Evolutionary conservation across 30 jellyfish, hydroid and myxozoan species (phyloP).

Genomic region (Aurelia sp.): DNA sequence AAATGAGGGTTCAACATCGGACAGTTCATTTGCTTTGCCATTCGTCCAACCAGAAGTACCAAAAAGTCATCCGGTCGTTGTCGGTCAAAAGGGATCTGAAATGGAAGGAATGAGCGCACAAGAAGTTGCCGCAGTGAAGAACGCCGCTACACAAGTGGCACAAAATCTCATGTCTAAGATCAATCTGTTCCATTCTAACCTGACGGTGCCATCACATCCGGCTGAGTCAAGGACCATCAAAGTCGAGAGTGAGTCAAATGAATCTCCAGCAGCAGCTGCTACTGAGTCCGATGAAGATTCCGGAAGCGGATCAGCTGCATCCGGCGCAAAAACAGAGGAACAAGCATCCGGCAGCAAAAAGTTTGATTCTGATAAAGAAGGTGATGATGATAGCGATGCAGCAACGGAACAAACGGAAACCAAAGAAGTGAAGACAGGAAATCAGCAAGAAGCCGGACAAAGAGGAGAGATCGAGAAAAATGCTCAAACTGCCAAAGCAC

Average conservation of each 20-base stretch:
- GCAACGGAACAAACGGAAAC: slow-evolving; percentile 47
- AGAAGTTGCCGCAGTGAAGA: slow-evolving; percentile 10
- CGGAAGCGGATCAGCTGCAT: slow-evolving; percentile 59
- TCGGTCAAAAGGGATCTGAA: slow-evolving; percentile 14
- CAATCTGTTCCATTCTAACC: slow-evolving; percentile 20
- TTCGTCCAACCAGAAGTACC: slow-evolving; percentile 66
- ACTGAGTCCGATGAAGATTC: slow-evolving; percentile 50
- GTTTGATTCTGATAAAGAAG: slow-evolving; percentile 50
- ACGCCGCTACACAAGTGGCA: slow-evolving; percentile 40
- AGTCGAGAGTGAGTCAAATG: slow-evolving; percentile 36
- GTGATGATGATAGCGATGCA: slow-evolving; percentile 43
- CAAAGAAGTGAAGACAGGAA: slow-evolving; percentile 26
- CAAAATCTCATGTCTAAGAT: slow-evolving; percentile 31
- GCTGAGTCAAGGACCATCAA: slow-evolving; percentile 53
- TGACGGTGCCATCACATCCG: slow-evolving; percentile 35
- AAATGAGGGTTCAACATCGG: slow-evolving; percentile 71
- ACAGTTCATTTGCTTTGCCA: slow-evolving; percentile 60
- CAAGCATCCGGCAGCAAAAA: slow-evolving; percentile 30
- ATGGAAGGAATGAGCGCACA: slow-evolving; percentile 23
- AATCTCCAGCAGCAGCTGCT: slow-evolving; percentile 19
- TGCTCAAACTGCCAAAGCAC: slow-evolving; percentile 27
- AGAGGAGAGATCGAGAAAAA: slow-evolving; percentile 52
- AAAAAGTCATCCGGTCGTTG: slow-evolving; percentile 41
- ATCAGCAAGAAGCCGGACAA: slow-evolving; percentile 50
- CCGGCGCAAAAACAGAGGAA: slow-evolving; percentile 43